Evolutionary conservation across 2,888 invertebrate species (phyloP).

Genomic region (Patella ulyssiponensis): DNA sequence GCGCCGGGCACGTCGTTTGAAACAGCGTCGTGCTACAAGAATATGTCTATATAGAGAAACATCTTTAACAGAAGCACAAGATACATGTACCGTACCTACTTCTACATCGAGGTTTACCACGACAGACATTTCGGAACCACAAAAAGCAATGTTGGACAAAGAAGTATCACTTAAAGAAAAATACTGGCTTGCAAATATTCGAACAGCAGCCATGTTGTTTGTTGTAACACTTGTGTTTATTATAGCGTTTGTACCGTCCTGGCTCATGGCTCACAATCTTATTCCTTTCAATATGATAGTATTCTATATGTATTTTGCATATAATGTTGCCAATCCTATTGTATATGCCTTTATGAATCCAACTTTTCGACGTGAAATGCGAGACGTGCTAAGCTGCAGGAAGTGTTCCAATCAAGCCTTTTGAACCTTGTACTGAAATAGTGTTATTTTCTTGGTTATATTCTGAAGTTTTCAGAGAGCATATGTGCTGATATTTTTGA

Average conservation of each 20-base stretch:
- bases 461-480: too few relatives aligned
- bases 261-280: constrained; percentile 63
- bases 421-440: background rate
- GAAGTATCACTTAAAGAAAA: constrained; percentile 43
- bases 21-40: constrained; percentile 33
- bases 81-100: background rate
- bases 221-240: constrained; percentile 70
- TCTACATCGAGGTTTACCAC: background rate
- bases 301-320: constrained; percentile 70
- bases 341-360: constrained; percentile 72
- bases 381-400: constrained; percentile 32
- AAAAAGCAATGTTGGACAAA: constrained; percentile 29
- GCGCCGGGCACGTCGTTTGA: constrained; percentile 44
- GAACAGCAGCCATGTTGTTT: constrained; percentile 70
- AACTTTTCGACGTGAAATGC: constrained; percentile 66
- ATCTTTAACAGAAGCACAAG: constrained; percentile 22
- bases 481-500: too few relatives aligned
- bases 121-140: background rate
- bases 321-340: constrained; percentile 71
- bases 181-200: constrained; percentile 63
- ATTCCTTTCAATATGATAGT: constrained; percentile 58
- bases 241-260: constrained; percentile 68
- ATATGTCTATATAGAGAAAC: constrained; percentile 33
- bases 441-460: too few relatives aligned
- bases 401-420: background rate